Base-by-base conservation (phyloP, 2,888 invertebrate species). In the Diarsia brunnea region DNA sequence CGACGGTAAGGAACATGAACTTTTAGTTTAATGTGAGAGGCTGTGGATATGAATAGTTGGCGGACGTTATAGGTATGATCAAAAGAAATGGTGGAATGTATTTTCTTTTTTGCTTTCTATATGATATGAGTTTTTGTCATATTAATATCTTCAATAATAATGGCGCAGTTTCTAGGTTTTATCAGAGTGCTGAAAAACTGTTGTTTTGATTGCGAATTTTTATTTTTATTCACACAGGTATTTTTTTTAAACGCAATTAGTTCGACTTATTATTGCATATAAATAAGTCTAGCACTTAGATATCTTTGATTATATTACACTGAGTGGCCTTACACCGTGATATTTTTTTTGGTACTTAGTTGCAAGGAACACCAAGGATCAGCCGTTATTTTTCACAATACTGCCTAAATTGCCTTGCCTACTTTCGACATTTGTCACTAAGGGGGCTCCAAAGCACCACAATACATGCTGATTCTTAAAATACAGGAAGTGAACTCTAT, bases 1-100 rank as follows among this genome's bases (percentile, higher is more conserved):
- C 66, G 65, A 69, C 71, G 76, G 78, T 53, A 75, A 82, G 65
- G 76, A 73, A 77, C 64, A 60, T 66, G 68, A 73, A 84, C 58
- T 69, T 76, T 75, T 47, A 73, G 74, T 78, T 61, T 49, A 74
- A 75, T 65, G 65, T 60, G 49, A 38, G 66, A 27, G 61, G 77
- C 64, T 60, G n/a, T 31, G 47, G 53, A 11, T 70, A 60, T 77
- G 80, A 77, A 81, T 80, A 83, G 45, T 69, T 72, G 38, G 24
- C 58, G n/a, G 67, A 47, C n/a, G 53, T 69, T 66, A 51, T 47
- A 27, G 4, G n/a, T 55, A 43, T n/a, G 47, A 49, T 84, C 74
- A 74, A 80, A 69, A 19, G 43, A n/a, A 67, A 74, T 47, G 1
- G 31, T 49, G 51, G 45, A 64, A 65, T 49, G 38, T 45, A 19